Percentiles rank a stretch among this genome's conserved stretches.
These are phyloP conservation scores for Dendrolimus houi DNA, from an alignment of 2,888 invertebrate species.

Conservation along the genomic window DNA sequence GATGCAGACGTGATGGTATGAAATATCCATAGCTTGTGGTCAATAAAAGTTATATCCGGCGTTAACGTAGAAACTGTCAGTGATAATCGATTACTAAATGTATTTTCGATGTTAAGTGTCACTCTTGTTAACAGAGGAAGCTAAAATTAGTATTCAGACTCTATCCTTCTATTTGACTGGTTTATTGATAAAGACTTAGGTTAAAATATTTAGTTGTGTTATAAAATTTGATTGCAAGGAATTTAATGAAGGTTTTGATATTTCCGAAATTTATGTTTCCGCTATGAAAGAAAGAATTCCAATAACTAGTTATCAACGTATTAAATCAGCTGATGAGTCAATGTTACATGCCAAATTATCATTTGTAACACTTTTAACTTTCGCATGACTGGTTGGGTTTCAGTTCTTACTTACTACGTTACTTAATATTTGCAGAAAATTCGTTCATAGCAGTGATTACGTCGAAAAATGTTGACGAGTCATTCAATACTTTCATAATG, in stretches of 20 bases:
- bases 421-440: background rate
- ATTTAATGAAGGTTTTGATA: too few relatives aligned
- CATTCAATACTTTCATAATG: slow-evolving; percentile 17
- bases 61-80: background rate
- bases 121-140: background rate
- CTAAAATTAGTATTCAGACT: too few relatives aligned
- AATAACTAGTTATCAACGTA: too few relatives aligned
- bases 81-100: background rate
- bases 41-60: background rate
- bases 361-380: slow-evolving; percentile 12
- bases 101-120: background rate
- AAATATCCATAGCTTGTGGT: background rate
- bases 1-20: too few relatives aligned
- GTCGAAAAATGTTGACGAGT: slow-evolving; percentile 7
- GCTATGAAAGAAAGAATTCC: too few relatives aligned
- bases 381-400: background rate
- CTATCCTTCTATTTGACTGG: too few relatives aligned
- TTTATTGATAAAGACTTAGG: too few relatives aligned
- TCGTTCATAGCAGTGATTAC: background rate
- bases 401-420: background rate
- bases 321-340: too few relatives aligned
- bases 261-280: too few relatives aligned
- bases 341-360: slow-evolving; percentile 7
- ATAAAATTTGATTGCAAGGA: too few relatives aligned
- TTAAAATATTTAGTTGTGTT: too few relatives aligned